Conservation (phyloP, 2,888 invertebrate species). For the Drosophila meridionalis region DNA sequence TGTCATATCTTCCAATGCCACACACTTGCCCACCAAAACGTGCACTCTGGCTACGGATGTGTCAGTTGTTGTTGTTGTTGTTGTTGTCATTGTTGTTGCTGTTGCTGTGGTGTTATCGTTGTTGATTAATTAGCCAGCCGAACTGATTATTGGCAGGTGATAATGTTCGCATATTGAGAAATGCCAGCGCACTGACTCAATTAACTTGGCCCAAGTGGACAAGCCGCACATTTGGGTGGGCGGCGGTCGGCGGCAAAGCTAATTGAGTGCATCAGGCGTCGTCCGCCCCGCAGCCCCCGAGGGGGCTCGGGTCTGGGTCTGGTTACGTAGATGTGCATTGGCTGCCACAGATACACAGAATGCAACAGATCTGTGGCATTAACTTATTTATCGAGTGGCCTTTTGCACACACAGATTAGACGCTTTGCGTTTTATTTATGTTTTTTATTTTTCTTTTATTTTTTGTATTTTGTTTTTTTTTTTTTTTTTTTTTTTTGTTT, state of each 20-base stretch:
- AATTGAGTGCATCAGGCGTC: constrained; percentile 49
- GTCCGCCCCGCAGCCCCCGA: not conserved
- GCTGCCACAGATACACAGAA: constrained; percentile 9
- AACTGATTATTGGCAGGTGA: constrained; percentile 59
- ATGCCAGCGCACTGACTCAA: constrained; percentile 30
- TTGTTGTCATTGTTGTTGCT: constrained; percentile 13
- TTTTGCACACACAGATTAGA: constrained; percentile 37
- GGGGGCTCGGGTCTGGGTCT: constrained; percentile 27
- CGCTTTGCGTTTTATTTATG: constrained; percentile 10
- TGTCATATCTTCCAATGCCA: constrained; percentile 75
- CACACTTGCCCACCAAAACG: constrained; percentile 57
- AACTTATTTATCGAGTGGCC: constrained; percentile 35
- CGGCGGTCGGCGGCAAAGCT: constrained; percentile 28
- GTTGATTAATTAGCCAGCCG: constrained; percentile 65
- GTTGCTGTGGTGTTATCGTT: constrained; percentile 52
- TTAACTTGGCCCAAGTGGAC: constrained; percentile 21
- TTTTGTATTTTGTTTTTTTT: constrained; percentile 1
- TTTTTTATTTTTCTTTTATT: constrained; percentile 8
- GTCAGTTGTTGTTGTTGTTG: constrained; percentile 17
- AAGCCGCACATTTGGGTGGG: not conserved
- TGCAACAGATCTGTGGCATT: constrained; percentile 34
- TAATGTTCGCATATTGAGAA: constrained; percentile 37
- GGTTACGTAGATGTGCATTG: constrained; percentile 26
- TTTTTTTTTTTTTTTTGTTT: constrained; percentile 11
- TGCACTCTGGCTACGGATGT: constrained; percentile 43